Base-by-base conservation (phyloP, 2,888 invertebrate genomes). In the Drosophila ustulata region DNA sequence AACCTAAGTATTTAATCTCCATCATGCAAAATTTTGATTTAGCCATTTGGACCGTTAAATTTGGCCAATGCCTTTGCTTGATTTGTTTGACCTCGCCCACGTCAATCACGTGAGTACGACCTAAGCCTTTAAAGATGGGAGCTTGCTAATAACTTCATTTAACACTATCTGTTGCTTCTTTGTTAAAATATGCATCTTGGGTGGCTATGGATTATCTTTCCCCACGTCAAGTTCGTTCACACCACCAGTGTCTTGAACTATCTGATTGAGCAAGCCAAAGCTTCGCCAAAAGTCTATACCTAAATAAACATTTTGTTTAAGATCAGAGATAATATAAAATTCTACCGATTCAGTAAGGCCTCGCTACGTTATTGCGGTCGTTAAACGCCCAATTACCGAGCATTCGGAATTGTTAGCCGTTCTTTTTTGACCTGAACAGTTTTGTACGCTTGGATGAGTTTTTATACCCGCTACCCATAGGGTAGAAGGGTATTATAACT, bases 61-160 rank as follows among this genome's bases (percentile, higher is more conserved):
- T 18, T 18, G 55, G n/a, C 53, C 30, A 55, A 13, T 55, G 43
- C 2, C 43, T 9, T 9, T 43, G 53, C 4, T 55, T 43, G 7
- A 55, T 30, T 4, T 43, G 18, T 2, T 11, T 13, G 4, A 43
- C 18, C 3, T 30, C 3, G 7, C 43, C 43, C 0, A 43, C 41
- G 4, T 55, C 43, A 7, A 41, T 18, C 7, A 55, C 9, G 4
- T 55, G 18, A 6, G 53, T 55, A 4, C 53, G 30, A 18, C 53
- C 53, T 23, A 55, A 23, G 2, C 43, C 53, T 28, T 53, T 28
- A n/a, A 53, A 2, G 34, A 51, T 4, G 34, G 34, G 18, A 18
- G 18, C 18, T 18, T 18, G 18, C 18, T 18, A 30, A 49, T 32
- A 3, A 49, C 32, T 3, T 1, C 8, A n/a, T 9, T 2, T 32